A percentile compares a stretch with the other conserved stretches of the same genome.
phyloP scores from a whole-genome alignment of 2,113 vertebrate species.

The Benitochromis conjunctus region DNA sequence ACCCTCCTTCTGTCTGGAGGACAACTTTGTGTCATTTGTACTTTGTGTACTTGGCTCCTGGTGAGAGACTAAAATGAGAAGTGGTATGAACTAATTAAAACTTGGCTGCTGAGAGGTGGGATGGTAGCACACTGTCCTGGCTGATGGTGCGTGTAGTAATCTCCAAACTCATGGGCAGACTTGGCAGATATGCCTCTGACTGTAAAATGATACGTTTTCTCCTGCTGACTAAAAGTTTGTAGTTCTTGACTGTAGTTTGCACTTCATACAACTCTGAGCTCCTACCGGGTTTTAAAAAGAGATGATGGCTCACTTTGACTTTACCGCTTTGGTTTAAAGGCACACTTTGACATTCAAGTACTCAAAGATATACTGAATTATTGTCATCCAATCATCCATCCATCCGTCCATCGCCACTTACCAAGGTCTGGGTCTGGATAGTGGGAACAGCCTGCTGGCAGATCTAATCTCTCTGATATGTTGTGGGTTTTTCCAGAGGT shows the following conservation, averaged over 20 bases:
- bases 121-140: not conserved
- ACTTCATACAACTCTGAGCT: not conserved
- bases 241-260: not conserved
- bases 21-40: not conserved
- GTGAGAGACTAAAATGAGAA: not conserved
- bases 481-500: not conserved
- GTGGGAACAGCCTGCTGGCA: not conserved
- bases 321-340: not conserved
- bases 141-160: not conserved
- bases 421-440: not conserved
- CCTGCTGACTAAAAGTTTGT: not conserved
- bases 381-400: not conserved
- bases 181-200: not conserved
- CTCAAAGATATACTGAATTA: not conserved
- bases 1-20: not conserved
- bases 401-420: not conserved
- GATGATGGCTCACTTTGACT: not conserved
- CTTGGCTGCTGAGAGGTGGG: not conserved
- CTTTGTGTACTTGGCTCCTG: not conserved
- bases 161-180: not conserved
- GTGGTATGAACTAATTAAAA: not conserved
- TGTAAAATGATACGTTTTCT: not conserved
- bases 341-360: not conserved
- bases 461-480: not conserved
- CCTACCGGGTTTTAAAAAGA: not conserved